Percentiles rank a stretch among this genome's conserved stretches.
phyloP scores from a whole-genome alignment of 1,140 invertebrate species.

The Eubasilissa regina region DNA sequence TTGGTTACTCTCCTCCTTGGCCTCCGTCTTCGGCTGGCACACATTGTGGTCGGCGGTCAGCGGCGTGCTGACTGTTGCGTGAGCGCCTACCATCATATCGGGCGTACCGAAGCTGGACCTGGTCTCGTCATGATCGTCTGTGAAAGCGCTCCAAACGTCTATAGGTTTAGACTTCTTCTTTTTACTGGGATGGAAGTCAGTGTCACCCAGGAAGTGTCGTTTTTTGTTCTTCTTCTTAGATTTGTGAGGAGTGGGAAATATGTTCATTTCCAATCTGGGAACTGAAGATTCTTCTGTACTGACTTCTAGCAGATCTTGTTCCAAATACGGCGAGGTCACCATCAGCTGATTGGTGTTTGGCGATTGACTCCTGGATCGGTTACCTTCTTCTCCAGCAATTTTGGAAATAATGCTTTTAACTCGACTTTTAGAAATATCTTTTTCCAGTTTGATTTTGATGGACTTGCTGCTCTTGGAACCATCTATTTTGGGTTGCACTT shows the following conservation, averaged over 20 bases:
- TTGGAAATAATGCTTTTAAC: slow-evolving; percentile 35
- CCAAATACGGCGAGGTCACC: too few relatives aligned
- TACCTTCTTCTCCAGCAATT: slow-evolving; percentile 20
- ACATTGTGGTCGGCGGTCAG: background rate
- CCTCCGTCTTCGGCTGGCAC: background rate
- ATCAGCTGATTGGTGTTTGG: background rate
- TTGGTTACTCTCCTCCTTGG: slow-evolving; percentile 46
- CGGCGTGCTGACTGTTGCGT: background rate
- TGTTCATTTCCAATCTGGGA: background rate
- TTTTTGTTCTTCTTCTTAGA: slow-evolving; percentile 47
- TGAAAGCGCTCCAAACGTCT: slow-evolving; percentile 42
- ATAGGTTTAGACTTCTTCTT: slow-evolving; percentile 39
- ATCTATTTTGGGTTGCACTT: background rate
- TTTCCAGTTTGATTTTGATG: slow-evolving; percentile 6
- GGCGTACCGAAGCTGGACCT: slow-evolving; percentile 53
- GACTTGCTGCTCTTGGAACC: background rate
- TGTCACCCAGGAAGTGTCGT: background rate
- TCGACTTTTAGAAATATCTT: slow-evolving; percentile 9
- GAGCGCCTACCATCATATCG: slow-evolving; percentile 32
- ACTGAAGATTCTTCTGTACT: background rate
- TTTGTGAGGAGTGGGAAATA: slow-evolving; percentile 31
- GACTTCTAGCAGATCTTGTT: background rate
- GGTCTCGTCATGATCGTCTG: slow-evolving; percentile 51
- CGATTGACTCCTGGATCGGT: slow-evolving; percentile 31
- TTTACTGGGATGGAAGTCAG: background rate